phyloP scores from a whole-genome alignment of 1,140 invertebrate genomes.

The Drosophila chauvacae region DNA sequence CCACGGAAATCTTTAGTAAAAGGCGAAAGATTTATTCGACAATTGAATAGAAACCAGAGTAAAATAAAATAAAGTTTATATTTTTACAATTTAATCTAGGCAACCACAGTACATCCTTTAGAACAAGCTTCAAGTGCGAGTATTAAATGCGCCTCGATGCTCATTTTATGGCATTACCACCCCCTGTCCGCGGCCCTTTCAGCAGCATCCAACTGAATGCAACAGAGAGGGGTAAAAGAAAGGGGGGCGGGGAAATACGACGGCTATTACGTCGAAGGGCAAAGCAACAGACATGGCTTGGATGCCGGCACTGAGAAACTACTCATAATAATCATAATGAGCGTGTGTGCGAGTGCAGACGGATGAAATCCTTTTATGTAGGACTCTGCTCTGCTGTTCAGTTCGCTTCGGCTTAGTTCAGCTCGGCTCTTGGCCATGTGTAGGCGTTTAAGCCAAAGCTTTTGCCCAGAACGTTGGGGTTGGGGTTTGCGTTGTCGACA shows the following conservation, averaged over 20 bases:
- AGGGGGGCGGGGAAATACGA: neutral
- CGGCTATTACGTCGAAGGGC: slow-evolving; percentile 22
- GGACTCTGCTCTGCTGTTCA: slow-evolving; percentile 22
- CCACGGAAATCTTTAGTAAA: slow-evolving; percentile 86
- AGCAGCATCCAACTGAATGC: slow-evolving; percentile 27
- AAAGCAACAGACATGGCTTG: slow-evolving; percentile 55
- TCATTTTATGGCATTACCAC: slow-evolving; percentile 35
- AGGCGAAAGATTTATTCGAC: slow-evolving; percentile 86
- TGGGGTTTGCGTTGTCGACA: slow-evolving; percentile 1
- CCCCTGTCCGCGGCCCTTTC: neutral
- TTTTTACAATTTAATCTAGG: neutral
- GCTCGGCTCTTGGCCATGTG: slow-evolving; percentile 20
- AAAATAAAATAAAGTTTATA: neutral
- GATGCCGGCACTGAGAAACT: slow-evolving; percentile 53
- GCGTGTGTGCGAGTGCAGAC: slow-evolving; percentile 38
- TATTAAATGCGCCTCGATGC: slow-evolving; percentile 65
- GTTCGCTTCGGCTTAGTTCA: slow-evolving; percentile 9
- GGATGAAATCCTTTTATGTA: slow-evolving; percentile 33
- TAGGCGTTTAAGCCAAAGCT: slow-evolving; percentile 31
- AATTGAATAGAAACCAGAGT: slow-evolving; percentile 83
- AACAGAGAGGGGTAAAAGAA: neutral
- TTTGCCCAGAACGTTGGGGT: slow-evolving; percentile 8
- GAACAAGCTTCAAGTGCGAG: slow-evolving; percentile 52
- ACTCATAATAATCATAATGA: slow-evolving; percentile 69
- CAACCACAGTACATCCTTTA: slow-evolving; percentile 45